A percentile compares a stretch with the other conserved stretches of the same genome.
These are phyloP conservation scores for Anthophora plumipes DNA, from an alignment of 2,888 invertebrate genomes.

Conservation along the genomic window DNA sequence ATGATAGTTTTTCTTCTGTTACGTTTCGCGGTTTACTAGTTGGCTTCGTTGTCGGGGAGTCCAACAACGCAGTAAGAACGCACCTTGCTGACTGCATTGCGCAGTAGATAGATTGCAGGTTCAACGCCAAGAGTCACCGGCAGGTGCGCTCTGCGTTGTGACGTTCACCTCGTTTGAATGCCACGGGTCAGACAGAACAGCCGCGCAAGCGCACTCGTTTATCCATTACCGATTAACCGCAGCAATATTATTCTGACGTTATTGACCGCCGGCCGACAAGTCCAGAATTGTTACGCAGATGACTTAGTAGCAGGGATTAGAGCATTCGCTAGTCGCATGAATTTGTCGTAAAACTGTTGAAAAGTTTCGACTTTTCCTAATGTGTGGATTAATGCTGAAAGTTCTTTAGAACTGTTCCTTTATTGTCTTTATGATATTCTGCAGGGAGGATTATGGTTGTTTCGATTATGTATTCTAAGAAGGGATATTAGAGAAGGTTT, in stretches of 20 bases:
- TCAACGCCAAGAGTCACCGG: background rate
- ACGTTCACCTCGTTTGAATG: constrained; percentile 31
- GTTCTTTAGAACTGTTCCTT: background rate
- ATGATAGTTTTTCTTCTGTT: background rate
- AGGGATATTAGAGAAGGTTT: background rate
- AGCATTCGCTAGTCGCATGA: background rate
- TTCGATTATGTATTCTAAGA: background rate
- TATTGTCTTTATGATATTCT: background rate
- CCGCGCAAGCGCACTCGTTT: constrained; percentile 50
- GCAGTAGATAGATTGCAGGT: background rate
- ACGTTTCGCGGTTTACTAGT: background rate
- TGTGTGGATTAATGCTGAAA: background rate
- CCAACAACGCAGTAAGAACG: background rate
- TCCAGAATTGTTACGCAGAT: constrained; percentile 45
- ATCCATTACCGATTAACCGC: constrained; percentile 46
- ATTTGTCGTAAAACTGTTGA: constrained; percentile 3
- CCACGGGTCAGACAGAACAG: constrained; percentile 4
- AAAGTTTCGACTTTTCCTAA: background rate
- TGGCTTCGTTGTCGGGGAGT: background rate
- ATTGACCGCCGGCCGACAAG: constrained; percentile 57
- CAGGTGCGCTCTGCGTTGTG: constrained; percentile 42
- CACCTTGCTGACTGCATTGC: constrained; percentile 17
- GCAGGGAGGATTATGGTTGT: background rate
- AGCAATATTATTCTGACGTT: constrained; percentile 43
- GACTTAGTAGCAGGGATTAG: constrained; percentile 4